Evolutionary conservation across 1,140 invertebrate genomes (phyloP).

Genomic region (Cotesia glomerata): DNA sequence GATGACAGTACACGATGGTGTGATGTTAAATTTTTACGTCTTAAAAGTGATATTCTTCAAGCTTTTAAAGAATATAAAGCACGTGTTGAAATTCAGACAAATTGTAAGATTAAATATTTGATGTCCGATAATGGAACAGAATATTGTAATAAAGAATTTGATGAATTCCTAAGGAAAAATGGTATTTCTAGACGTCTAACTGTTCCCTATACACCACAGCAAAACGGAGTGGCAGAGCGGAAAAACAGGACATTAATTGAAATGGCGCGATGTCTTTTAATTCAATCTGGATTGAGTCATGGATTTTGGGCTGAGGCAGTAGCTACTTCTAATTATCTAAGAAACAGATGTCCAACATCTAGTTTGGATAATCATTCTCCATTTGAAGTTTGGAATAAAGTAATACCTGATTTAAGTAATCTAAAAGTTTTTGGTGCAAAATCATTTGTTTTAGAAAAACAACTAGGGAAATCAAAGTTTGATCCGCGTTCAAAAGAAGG

Average conservation of each 20-base stretch:
- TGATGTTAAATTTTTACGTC: background rate
- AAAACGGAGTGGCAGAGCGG: background rate
- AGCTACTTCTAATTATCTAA: background rate
- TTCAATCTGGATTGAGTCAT: background rate
- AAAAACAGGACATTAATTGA: background rate
- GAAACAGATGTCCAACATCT: background rate
- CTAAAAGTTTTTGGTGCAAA: conserved; percentile 3
- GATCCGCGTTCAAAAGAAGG: conserved; percentile 3
- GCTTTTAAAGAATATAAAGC: background rate
- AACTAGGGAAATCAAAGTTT: background rate
- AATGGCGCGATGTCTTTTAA: background rate
- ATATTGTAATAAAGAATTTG: background rate
- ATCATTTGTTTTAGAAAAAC: background rate
- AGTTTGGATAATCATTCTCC: background rate
- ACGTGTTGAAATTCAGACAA: background rate
- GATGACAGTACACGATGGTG: conserved; percentile 1
- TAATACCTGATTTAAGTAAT: background rate
- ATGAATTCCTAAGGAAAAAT: background rate
- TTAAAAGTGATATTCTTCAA: background rate
- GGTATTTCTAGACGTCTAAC: background rate
- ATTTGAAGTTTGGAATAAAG: background rate
- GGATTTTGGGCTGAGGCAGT: background rate
- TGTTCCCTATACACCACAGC: background rate
- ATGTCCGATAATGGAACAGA: background rate
- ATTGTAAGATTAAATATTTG: background rate